These are phyloP conservation scores for Callyntrura guangdongensis DNA, from an alignment of 2,888 invertebrate species.

Conservation along the genomic window DNA sequence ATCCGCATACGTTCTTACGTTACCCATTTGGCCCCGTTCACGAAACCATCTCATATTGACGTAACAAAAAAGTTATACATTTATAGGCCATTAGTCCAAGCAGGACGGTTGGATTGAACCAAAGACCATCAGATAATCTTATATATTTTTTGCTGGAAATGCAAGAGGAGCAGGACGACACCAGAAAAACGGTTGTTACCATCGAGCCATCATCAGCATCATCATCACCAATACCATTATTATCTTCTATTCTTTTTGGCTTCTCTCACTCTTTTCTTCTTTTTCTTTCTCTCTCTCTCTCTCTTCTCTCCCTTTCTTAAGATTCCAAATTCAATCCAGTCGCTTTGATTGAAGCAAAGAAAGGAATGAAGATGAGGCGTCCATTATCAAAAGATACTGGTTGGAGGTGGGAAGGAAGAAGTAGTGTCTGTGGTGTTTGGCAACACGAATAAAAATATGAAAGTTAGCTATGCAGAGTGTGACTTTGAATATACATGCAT, in stretches of 20 bases:
- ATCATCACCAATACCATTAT: conserved; percentile 38
- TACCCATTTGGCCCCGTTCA: no score
- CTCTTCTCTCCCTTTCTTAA: background rate
- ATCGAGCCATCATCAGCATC: conserved; percentile 37
- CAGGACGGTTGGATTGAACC: conserved; percentile 38
- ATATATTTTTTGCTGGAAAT: conserved; percentile 37
- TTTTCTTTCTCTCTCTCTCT: background rate
- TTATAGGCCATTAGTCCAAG: conserved; percentile 60
- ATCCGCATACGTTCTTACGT: background rate
- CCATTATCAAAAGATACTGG: conserved; percentile 15
- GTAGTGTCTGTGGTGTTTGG: background rate
- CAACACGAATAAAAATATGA: conserved; percentile 1
- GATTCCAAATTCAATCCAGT: conserved; percentile 32
- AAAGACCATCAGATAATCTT: conserved; percentile 48
- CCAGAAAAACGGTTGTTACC: conserved; percentile 32
- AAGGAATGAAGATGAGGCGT: conserved; percentile 39
- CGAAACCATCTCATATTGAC: background rate
- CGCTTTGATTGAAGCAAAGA: conserved; percentile 57
- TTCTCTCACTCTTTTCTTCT: conserved; percentile 18
- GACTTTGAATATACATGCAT: conserved; percentile 27
- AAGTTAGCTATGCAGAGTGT: conserved; percentile 13
- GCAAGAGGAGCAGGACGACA: conserved; percentile 31
- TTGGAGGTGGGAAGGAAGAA: conserved; percentile 3
- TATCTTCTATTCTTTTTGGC: conserved; percentile 42
- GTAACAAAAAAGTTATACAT: conserved; percentile 33